A percentile compares a stretch with the other conserved stretches of the same genome.
These are phyloP conservation scores for Crocidura indochinensis DNA, from an alignment of 2,797 vertebrate species.

Conservation along the genomic window DNA sequence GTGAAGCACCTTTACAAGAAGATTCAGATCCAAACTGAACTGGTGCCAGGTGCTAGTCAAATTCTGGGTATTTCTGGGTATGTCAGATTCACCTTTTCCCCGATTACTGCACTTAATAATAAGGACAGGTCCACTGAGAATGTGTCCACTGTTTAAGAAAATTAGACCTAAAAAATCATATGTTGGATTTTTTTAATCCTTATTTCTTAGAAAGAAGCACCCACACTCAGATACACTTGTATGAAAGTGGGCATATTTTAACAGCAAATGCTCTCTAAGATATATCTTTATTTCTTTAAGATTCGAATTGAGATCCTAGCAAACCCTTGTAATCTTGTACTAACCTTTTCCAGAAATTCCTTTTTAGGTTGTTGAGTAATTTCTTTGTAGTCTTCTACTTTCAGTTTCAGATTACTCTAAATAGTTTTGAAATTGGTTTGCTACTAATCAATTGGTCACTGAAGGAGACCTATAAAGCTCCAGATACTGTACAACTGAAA, in stretches of 20 bases:
- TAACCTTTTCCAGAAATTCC: neutral
- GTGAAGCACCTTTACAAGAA: too few species aligned
- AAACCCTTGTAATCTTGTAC: neutral
- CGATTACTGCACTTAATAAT: neutral
- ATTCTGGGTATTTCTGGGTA: neutral
- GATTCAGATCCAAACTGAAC: neutral
- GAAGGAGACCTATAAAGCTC: neutral
- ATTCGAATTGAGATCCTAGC: neutral
- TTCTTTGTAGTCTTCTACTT: slow-evolving; percentile 37
- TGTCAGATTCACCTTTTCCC: neutral
- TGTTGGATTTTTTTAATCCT: too few species aligned
- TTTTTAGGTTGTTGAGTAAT: neutral
- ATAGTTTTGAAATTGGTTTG: neutral
- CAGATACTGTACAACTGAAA: accelerated
- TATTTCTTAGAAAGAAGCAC: too few species aligned
- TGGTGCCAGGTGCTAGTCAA: neutral
- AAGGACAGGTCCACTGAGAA: neutral
- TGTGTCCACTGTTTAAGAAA: neutral
- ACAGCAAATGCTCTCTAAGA: neutral
- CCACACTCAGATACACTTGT: too few species aligned
- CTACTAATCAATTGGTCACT: neutral
- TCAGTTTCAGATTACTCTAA: slow-evolving; percentile 47
- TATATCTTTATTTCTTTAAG: neutral
- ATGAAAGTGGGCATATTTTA: too few species aligned
- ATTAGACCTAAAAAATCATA: neutral